Conservation (phyloP, 2,113 vertebrate species). For the Andinoacara biseriatus region DNA sequence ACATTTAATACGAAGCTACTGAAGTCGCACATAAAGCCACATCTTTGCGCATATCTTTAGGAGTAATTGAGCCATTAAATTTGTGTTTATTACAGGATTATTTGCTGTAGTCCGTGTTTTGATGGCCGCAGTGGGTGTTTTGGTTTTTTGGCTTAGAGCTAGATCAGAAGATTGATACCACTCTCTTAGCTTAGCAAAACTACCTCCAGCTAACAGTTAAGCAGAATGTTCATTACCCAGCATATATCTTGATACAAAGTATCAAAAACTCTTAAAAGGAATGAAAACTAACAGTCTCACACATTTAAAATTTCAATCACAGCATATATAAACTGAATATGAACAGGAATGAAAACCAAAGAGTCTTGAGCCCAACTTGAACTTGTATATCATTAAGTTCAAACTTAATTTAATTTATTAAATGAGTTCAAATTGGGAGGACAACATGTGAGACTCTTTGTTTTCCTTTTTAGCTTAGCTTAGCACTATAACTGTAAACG, state of each 20-base stretch:
- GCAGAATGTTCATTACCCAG: background rate
- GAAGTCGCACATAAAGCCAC: background rate
- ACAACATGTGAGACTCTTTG: background rate
- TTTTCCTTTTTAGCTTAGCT: conserved; percentile 1
- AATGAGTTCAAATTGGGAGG: background rate
- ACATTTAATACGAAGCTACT: too few relatives aligned
- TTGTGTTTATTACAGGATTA: background rate
- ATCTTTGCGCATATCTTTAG: background rate
- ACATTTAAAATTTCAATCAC: background rate
- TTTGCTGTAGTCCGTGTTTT: background rate
- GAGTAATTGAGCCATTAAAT: background rate
- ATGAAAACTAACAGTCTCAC: background rate
- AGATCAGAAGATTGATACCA: conserved; percentile 7
- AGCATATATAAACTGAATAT: background rate
- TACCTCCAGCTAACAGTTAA: background rate
- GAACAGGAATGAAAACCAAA: background rate
- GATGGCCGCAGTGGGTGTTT: fast-evolving
- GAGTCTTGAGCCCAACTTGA: background rate
- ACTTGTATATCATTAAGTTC: background rate
- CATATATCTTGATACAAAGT: background rate
- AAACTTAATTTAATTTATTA: background rate
- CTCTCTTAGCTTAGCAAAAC: background rate
- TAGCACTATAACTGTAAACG: background rate
- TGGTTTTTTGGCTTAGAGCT: background rate
- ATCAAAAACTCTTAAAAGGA: background rate